Evolutionary conservation across 2,888 invertebrate genomes (phyloP), one percentile per base, ranked within the genome.

Genomic region (Stegana nigrithorax): DNA sequence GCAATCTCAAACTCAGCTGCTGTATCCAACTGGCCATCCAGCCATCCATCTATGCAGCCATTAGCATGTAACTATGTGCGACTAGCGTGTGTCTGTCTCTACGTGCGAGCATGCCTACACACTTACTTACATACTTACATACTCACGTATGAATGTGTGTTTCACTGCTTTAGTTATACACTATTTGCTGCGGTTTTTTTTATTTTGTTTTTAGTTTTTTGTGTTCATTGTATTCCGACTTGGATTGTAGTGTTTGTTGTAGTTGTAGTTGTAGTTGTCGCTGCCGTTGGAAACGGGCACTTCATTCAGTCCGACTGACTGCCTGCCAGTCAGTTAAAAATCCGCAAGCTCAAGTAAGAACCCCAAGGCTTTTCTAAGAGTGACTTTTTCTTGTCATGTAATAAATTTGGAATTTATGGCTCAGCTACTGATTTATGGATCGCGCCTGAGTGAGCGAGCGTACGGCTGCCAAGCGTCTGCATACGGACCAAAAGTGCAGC

Each of bases 381-480:
- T 14, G 23, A 47, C 23, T 45, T 59, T 32, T 59, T 59, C 27
- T 59, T 58, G 45, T 8, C 21, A 59, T 23, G 59, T 47, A 59
- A 59, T 51, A 59, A 50, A 59, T 59, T 59, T 45, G 14, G 32
- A 59, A 59, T 51, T 59, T 59, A 59, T 36, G 47, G 44, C 45
- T 14, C 39, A 12, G 56, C 44, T 26, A 32, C 45, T 50, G 50
- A 26, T 51, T 23, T 32, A 50, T 50, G 59, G 17, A 29, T 17
- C 27, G 26, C 51, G 26, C n/a, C n/a, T n/a, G n/a, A n/a, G n/a
- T n/a, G n/a, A n/a, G n/a, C n/a, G n/a, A n/a, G n/a, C n/a, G n/a
- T n/a, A n/a, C n/a, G n/a, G n/a, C n/a, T n/a, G n/a, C n/a, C n/a
- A n/a, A n/a, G n/a, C n/a, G n/a, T n/a, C n/a, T n/a, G n/a, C n/a